Evolutionary conservation across 1,140 invertebrate species (phyloP), one percentile per base, ranked within the genome.

Genomic region (Hycleus cichorii): DNA sequence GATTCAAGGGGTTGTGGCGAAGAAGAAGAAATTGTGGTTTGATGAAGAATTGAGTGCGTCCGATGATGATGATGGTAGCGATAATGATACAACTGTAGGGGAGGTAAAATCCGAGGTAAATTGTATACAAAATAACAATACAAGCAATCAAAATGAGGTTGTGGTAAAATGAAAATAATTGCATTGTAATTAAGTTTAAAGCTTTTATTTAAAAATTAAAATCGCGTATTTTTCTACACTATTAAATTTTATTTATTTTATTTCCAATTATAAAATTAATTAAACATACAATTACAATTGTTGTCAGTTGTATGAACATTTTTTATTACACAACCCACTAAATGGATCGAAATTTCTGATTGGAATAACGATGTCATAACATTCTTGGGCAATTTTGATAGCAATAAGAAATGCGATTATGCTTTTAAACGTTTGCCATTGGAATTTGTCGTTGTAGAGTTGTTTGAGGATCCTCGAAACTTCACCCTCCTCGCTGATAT

Each of bases 1-100:
- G 39, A 66, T 72, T 6, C 67, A 70, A 39, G 39, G 42, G 27
- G 50, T 49, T 25, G 74, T 74, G 44, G 72, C 69, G 59, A 32
- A 32, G 32, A 78, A 78, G 65, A 65, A 70, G n/a, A 81, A 80
- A 59, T 63, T 80, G 43, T 81, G 78, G 72, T 68, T 64, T 39
- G 65, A 66, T 39, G 63, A 60, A 18, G 62, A 59, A 47, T 32
- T 66, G 25, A 62, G 42, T 32, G 51, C n/a, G 4, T 45, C 42
- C 9, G 32, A 32, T 5, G 32, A 32, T 5, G 32, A 32, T 4
- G 51, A 53, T 24, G 38, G 4, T 9, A 40, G 39, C n/a, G 32
- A 32, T 32, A 32, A 4, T 32, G 32, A 32, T 32, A 49, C 42
- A 26, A 39, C 24, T 18, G 18, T 18, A 18, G 40, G 11, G 8